Evolutionary conservation across 2,797 vertebrate species (phyloP).

Genomic region (Pitangus sulphuratus): DNA sequence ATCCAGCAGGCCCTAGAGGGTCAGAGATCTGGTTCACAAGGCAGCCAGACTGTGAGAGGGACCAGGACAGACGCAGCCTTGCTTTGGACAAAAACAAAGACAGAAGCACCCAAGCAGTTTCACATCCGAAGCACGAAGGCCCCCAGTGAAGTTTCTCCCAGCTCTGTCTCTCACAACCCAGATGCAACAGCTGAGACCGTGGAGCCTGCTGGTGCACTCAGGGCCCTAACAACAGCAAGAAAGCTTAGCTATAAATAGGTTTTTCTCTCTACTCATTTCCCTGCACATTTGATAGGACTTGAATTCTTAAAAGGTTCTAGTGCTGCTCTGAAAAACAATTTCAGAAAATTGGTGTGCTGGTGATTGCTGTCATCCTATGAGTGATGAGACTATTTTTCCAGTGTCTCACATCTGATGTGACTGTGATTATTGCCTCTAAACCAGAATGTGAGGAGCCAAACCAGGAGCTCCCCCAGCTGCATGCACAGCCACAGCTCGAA

Average conservation of each 20-base stretch:
- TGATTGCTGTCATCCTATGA: slow-evolving; percentile 35
- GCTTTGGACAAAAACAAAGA: background rate
- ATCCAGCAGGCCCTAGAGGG: background rate
- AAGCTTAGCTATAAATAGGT: background rate
- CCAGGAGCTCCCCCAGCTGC: background rate
- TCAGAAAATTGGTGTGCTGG: background rate
- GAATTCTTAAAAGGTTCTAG: background rate
- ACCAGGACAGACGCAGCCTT: background rate
- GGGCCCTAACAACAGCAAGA: background rate
- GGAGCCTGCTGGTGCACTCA: background rate
- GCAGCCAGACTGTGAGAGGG: background rate
- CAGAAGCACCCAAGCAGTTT: accelerated
- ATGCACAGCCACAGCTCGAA: background rate
- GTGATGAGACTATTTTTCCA: background rate
- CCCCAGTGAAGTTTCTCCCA: background rate
- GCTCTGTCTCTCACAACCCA: background rate
- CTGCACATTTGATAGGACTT: background rate
- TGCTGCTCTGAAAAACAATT: background rate
- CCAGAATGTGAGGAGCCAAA: background rate
- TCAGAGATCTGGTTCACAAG: background rate
- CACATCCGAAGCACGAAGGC: background rate
- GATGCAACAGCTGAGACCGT: background rate
- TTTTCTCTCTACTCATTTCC: background rate
- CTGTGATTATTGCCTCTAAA: background rate
- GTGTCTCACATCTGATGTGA: background rate